These are phyloP conservation scores for Sitta carolinensis DNA, from an alignment of 2,797 vertebrate genomes.

Conservation along the genomic window DNA sequence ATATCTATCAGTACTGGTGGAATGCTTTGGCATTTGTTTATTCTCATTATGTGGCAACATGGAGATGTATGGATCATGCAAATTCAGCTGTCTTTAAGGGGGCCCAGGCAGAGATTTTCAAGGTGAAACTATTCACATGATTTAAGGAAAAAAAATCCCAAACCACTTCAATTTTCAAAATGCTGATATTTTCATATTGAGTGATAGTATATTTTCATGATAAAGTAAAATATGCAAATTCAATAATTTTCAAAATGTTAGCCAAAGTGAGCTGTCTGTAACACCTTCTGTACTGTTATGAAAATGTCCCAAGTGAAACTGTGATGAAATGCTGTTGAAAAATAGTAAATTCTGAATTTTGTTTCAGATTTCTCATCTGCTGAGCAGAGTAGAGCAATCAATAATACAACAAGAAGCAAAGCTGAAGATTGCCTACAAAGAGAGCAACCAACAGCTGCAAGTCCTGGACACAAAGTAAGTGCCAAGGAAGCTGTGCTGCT, in stretches of 20 bases:
- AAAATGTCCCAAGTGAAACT: background rate
- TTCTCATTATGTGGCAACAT: background rate
- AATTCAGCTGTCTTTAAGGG: background rate
- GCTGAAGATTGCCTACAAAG: slow-evolving; percentile 76
- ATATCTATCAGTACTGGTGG: background rate
- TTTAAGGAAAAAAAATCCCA: background rate
- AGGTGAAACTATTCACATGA: background rate
- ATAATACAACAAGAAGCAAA: slow-evolving; percentile 79
- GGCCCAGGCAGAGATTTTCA: background rate
- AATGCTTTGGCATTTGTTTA: background rate
- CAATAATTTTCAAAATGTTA: background rate
- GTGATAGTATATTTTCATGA: background rate
- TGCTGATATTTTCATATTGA: background rate
- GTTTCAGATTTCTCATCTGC: slow-evolving; percentile 78
- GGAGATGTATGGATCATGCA: background rate
- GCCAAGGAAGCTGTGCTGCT: background rate
- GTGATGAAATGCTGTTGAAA: background rate
- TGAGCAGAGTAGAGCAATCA: slow-evolving; percentile 77
- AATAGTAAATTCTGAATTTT: background rate
- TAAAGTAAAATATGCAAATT: background rate
- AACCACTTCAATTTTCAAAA: background rate
- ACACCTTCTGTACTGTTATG: background rate
- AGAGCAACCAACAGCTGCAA: slow-evolving; percentile 79
- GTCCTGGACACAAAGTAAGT: slow-evolving; percentile 78
- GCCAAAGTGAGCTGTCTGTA: background rate